These are phyloP conservation scores for Acanthosepion esculentum DNA, from an alignment of 2,888 invertebrate species.

Conservation along the genomic window DNA sequence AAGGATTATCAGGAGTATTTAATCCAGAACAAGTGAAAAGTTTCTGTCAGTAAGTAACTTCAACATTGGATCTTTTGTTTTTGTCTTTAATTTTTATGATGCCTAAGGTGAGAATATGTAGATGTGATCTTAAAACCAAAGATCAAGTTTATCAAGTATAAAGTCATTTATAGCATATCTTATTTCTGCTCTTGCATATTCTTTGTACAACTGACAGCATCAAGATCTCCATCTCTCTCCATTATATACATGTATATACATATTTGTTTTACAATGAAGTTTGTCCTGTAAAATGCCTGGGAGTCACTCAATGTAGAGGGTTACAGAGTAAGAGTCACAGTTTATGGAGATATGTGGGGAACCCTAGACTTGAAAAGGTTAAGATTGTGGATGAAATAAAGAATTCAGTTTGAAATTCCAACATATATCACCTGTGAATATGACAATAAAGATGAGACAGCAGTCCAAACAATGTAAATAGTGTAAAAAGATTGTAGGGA, in stretches of 20 bases:
- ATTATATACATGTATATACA: neutral
- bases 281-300: no score
- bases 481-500: no score
- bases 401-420: no score
- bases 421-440: no score
- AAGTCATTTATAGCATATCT: neutral
- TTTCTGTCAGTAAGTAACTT: conserved; percentile 42
- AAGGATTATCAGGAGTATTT: conserved; percentile 44
- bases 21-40: conserved; percentile 45
- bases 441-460: no score
- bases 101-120: neutral
- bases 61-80: neutral
- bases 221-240: no score
- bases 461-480: no score
- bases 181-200: neutral
- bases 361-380: no score
- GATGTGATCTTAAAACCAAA: neutral
- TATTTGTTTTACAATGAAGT: neutral
- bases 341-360: no score
- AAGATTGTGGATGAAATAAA: no score
- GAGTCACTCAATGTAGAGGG: no score
- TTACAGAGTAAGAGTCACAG: no score
- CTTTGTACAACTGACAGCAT: neutral
- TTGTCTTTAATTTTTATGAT: neutral
- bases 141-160: neutral